A percentile compares a stretch with the other conserved stretches of the same genome.
phyloP scores from a whole-genome alignment of 2,113 vertebrate genomes.

The Melanerpes formicivorus region DNA sequence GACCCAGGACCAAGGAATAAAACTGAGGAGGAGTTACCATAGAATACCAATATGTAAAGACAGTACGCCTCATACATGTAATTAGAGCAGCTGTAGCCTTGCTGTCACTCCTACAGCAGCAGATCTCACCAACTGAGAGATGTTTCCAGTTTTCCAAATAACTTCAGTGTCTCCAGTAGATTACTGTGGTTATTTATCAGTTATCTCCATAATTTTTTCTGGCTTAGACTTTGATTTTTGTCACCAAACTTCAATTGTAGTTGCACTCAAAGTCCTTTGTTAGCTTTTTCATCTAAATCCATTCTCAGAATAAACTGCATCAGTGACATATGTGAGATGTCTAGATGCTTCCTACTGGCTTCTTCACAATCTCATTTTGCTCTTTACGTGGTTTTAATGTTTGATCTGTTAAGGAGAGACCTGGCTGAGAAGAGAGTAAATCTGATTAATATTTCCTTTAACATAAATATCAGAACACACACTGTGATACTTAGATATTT shows the following conservation, averaged over 20 bases:
- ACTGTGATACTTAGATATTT: not conserved
- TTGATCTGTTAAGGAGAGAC: not conserved
- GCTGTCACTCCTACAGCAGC: not conserved
- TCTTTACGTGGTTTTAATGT: not conserved
- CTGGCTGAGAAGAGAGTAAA: not conserved
- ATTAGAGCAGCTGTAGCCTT: not conserved
- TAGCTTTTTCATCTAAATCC: not conserved
- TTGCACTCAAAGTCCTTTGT: not conserved
- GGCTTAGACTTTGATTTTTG: not conserved
- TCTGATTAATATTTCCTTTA: not conserved
- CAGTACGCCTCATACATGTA: fast-evolving
- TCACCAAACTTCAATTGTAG: not conserved
- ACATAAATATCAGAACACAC: not conserved
- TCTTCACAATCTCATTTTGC: not conserved
- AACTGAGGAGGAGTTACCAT: not conserved
- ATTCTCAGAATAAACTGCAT: not conserved
- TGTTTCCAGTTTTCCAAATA: not conserved
- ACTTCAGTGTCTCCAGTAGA: not conserved
- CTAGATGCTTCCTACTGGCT: not conserved
- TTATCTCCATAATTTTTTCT: not conserved
- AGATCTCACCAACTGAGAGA: not conserved
- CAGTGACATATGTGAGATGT: not conserved
- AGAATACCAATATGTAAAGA: not conserved
- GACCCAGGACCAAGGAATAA: not conserved
- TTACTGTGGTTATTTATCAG: not conserved